phyloP scores from a whole-genome alignment of 2,888 invertebrate genomes.

The Dysmachus trigonus region DNA sequence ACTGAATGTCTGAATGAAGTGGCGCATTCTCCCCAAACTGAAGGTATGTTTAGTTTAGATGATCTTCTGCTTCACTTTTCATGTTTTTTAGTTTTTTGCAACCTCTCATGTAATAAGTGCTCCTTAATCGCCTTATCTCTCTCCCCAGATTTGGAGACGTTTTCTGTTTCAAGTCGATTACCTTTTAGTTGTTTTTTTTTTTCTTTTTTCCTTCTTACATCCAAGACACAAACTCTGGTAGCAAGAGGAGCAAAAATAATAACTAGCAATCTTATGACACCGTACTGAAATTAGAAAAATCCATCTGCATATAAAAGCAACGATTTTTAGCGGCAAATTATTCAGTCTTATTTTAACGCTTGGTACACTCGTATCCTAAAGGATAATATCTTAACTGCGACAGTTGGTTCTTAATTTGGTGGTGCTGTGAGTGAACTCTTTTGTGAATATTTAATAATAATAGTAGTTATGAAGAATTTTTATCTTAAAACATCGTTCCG shows the following conservation, averaged over 20 bases:
- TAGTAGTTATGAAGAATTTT: neutral
- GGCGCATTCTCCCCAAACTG: constrained; percentile 7
- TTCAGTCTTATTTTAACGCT: constrained; percentile 48
- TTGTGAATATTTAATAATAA: neutral
- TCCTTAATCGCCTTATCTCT: constrained; percentile 17
- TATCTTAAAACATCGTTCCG: too few relatives aligned
- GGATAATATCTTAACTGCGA: neutral
- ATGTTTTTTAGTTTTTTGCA: neutral
- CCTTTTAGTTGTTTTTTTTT: too few relatives aligned
- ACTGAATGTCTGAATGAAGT: constrained; percentile 22
- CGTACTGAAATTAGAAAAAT: constrained; percentile 14
- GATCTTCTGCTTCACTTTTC: constrained; percentile 6
- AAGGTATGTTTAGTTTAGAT: neutral
- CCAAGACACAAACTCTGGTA: neutral
- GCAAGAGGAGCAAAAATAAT: constrained; percentile 11
- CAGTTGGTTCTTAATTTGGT: neutral
- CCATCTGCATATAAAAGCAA: constrained; percentile 47
- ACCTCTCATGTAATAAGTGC: neutral
- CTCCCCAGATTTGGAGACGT: constrained; percentile 15
- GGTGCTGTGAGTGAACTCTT: neutral
- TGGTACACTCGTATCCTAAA: constrained; percentile 34
- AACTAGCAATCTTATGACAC: constrained; percentile 18
- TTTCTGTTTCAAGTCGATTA: constrained; percentile 1
- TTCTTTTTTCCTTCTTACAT: neutral
- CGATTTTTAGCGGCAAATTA: constrained; percentile 47